phyloP scores from a whole-genome alignment of 2,113 vertebrate species.

The Equus przewalskii region DNA sequence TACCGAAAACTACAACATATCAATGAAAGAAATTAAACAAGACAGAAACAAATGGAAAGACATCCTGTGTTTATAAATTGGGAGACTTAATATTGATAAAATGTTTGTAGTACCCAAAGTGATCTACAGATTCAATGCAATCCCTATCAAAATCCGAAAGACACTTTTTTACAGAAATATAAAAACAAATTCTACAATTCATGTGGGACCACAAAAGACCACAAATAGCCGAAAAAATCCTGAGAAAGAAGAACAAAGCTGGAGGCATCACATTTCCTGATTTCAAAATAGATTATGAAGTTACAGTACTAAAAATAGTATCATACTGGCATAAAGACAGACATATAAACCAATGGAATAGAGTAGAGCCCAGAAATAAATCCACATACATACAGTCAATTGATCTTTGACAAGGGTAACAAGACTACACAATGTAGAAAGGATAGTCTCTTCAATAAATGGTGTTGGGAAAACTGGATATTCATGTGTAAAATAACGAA shows the following conservation, averaged over 20 bases:
- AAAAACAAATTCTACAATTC: neutral
- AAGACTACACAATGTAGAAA: conserved; percentile 26
- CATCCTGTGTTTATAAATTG: neutral
- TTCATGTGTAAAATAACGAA: neutral
- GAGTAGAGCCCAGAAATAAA: conserved; percentile 6
- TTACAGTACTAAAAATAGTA: neutral
- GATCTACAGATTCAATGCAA: neutral
- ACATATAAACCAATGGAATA: neutral
- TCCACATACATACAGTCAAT: neutral
- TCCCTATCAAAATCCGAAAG: neutral
- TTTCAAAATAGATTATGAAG: conserved; percentile 7
- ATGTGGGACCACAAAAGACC: neutral
- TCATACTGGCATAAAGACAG: neutral
- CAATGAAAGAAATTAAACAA: neutral
- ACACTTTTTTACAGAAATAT: neutral
- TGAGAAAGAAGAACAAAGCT: neutral
- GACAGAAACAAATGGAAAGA: conserved; percentile 29
- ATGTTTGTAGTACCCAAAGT: neutral
- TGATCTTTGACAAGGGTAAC: neutral
- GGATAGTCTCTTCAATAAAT: neutral
- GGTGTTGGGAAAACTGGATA: neutral
- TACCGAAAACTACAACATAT: neutral
- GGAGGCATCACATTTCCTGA: neutral
- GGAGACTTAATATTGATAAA: neutral
- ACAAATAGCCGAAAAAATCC: neutral